Percentiles rank a stretch among this genome's conserved stretches.
Evolutionary conservation across 2,797 vertebrate genomes (phyloP).

Genomic region (Hydrocynus forskahlii): DNA sequence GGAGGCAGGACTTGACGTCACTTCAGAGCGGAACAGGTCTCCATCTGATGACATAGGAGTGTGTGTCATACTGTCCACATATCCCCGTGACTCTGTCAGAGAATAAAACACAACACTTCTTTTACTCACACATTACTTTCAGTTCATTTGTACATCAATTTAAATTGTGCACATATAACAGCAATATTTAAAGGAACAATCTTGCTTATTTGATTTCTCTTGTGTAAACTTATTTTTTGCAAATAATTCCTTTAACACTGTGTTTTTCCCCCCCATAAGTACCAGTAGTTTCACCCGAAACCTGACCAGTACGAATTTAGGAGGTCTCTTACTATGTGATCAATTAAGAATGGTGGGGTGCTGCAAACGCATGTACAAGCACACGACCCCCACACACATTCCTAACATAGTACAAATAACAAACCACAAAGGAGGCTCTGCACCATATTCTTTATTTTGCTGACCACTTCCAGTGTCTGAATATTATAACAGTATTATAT

Average conservation of each 20-base stretch:
- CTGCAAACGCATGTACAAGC: constrained; percentile 8
- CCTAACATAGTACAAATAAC: constrained; percentile 58
- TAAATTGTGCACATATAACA: not conserved
- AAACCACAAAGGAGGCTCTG: constrained; percentile 37
- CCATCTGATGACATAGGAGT: constrained; percentile 75
- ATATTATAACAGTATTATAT: not conserved
- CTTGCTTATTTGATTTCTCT: not conserved
- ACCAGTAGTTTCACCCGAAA: not conserved
- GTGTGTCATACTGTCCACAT: constrained; percentile 77
- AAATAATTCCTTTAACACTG: too few relatives aligned
- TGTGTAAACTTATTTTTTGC: too few relatives aligned
- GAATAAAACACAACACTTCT: constrained; percentile 8
- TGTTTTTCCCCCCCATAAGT: too few relatives aligned
- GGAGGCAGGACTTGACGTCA: constrained; percentile 69
- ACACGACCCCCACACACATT: constrained; percentile 43
- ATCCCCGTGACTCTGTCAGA: constrained; percentile 80
- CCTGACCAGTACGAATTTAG: not conserved
- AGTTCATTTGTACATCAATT: not conserved
- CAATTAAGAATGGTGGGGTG: not conserved
- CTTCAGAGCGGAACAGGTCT: constrained; percentile 74
- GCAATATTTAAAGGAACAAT: not conserved
- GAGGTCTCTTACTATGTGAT: not conserved
- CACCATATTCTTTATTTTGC: constrained; percentile 15
- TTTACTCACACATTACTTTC: too few relatives aligned
- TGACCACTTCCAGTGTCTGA: not conserved